Evolutionary conservation across 2,113 vertebrate species (phyloP).

Genomic region (Megaceryle torquata): DNA sequence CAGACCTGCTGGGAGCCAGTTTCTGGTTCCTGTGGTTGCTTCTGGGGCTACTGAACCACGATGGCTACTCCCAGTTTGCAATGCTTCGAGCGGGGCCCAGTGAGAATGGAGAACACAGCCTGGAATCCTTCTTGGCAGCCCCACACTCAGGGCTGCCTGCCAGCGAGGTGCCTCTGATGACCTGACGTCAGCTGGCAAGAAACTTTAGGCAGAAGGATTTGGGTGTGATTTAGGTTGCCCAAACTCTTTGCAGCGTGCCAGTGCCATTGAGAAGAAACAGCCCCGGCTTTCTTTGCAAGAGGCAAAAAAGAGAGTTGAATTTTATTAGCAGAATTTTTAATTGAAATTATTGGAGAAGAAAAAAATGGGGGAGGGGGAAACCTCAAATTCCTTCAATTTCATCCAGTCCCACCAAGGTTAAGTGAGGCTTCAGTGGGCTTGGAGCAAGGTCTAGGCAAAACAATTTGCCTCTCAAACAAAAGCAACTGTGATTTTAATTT

Average conservation of each 20-base stretch:
- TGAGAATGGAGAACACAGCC: neutral
- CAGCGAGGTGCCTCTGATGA: neutral
- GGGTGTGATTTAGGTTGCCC: neutral
- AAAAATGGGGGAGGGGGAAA: accelerated
- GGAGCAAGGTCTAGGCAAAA: neutral
- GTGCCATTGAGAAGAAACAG: neutral
- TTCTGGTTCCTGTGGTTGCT: neutral
- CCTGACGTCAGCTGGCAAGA: neutral
- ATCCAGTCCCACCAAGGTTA: neutral
- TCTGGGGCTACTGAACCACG: neutral
- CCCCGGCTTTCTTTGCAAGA: neutral
- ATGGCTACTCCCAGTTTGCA: neutral
- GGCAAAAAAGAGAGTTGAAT: neutral
- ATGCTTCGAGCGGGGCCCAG: neutral
- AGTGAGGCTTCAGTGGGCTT: neutral
- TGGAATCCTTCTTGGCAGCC: neutral
- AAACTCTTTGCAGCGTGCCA: accelerated
- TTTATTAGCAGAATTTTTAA: neutral
- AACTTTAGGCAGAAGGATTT: neutral
- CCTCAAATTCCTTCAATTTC: neutral
- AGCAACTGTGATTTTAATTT: neutral
- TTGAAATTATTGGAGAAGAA: neutral
- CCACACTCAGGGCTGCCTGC: neutral
- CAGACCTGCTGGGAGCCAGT: neutral
- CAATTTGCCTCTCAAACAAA: neutral